A percentile compares a stretch with the other conserved stretches of the same genome.
phyloP scores from a whole-genome alignment of 2,797 vertebrate species.

The Perodicticus potto region DNA sequence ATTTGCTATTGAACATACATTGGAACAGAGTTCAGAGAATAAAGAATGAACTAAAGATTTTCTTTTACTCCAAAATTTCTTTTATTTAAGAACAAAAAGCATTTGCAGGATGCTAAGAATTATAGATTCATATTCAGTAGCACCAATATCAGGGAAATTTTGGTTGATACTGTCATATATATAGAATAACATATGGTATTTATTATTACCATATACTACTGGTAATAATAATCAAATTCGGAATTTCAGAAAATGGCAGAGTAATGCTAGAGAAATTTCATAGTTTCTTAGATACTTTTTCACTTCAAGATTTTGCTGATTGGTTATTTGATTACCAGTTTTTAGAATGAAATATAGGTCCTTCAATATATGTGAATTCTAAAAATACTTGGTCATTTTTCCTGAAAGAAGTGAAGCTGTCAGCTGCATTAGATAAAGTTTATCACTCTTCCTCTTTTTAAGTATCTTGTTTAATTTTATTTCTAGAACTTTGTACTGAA shows the following conservation, averaged over 20 bases:
- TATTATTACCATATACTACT: no score
- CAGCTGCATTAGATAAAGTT: background rate
- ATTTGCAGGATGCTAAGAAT: slow-evolving; percentile 24
- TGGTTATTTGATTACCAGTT: background rate
- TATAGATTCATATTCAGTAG: slow-evolving; percentile 32
- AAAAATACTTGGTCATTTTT: background rate
- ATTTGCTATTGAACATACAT: slow-evolving; percentile 59
- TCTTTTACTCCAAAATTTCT: slow-evolving; percentile 18
- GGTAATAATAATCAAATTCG: background rate
- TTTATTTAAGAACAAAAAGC: slow-evolving; percentile 9
- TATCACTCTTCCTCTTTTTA: background rate
- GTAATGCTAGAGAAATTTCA: background rate
- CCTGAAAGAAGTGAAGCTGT: background rate
- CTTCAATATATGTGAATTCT: background rate
- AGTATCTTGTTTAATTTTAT: slow-evolving; percentile 1
- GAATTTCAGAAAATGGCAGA: background rate
- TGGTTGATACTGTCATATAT: background rate
- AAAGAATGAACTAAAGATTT: slow-evolving; percentile 55
- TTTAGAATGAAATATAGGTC: background rate
- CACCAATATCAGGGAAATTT: background rate
- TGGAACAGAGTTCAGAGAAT: slow-evolving; percentile 66
- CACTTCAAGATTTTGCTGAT: background rate
- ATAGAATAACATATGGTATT: background rate
- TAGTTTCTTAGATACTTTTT: background rate
- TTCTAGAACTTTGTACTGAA: background rate